Evolutionary conservation across 1,140 invertebrate genomes (phyloP), one percentile per base, ranked within the genome.

Genomic region (Solen grandis): DNA sequence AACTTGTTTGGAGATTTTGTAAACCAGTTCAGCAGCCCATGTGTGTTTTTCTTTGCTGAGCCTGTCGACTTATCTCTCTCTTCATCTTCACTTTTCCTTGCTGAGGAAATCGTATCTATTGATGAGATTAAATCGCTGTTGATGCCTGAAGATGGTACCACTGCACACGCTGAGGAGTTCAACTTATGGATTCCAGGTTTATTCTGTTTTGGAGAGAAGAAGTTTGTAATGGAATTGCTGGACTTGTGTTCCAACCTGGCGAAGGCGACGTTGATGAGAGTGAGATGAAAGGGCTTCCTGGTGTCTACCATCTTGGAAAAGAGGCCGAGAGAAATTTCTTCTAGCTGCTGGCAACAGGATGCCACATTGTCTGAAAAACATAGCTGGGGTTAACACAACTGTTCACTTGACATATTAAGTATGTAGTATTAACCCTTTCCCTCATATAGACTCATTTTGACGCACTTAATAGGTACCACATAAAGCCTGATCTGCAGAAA

Each of bases 181-280:
- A n/a, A 29, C 8, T 59, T 8, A 5, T 10, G 10, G n/a, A 14
- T 19, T 2, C 13, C 22, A 5, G 5, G n/a, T 19, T 25, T 77
- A n/a, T 8, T 2, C 0, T 68, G 52, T 46, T 35, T 31, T 52
- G 69, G 55, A 27, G 60, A 60, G 36, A 86, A 83, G 66, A 84
- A 86, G n/a, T 25, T 69, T 22, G 65, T 68, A 57, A 84, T 86
- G 38, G 35, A 63, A 46, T 68, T 78, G 16, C 19, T 50, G 19
- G 81, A 52, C 60, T 54, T 59, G 25, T 81, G 59, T 27, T 54
- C 74, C 35, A 88, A 57, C n/a, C 86, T 88, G 25, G 86, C 35
- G 66, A 88, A 84, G 27, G 81, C 66, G 10, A 88, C 79, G 68
- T 86, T 85, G n/a, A 88, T 84, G 16, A 88, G 63, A 5, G 79